phyloP scores from a whole-genome alignment of 2,797 vertebrate genomes.

The Hypotaenidia okinawae region DNA sequence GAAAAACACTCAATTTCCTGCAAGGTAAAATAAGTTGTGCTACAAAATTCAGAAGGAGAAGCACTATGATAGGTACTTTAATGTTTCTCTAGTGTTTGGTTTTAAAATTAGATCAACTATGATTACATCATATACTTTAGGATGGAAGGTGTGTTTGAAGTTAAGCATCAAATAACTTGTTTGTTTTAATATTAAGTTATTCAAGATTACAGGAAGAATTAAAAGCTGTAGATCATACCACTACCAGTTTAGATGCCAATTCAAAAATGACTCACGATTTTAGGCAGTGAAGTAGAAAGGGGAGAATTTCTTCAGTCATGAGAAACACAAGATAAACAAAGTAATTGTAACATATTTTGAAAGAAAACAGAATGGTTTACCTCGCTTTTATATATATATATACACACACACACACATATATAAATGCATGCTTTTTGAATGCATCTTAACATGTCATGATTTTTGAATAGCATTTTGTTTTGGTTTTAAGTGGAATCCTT shows the following conservation, averaged over 20 bases:
- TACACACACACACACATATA: too few relatives aligned
- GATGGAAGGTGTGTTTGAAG: not conserved
- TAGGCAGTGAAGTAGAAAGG: not conserved
- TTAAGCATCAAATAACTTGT: not conserved
- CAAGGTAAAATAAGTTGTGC: not conserved
- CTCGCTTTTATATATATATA: not conserved
- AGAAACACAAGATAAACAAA: not conserved
- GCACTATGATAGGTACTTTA: not conserved
- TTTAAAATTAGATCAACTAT: not conserved
- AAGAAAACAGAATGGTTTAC: not conserved
- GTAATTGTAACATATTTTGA: not conserved
- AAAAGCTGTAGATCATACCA: not conserved
- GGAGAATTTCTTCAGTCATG: not conserved
- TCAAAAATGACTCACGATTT: not conserved
- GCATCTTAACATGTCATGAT: not conserved
- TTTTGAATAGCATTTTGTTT: not conserved
- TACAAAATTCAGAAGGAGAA: not conserved
- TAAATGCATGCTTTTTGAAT: not conserved
- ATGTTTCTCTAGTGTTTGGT: not conserved
- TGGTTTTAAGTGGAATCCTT: not conserved
- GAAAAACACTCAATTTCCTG: not conserved
- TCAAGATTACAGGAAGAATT: not conserved
- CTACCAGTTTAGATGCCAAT: not conserved
- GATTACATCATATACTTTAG: not conserved
- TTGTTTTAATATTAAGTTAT: not conserved